Evolutionary conservation across 2,888 invertebrate genomes (phyloP), one percentile per base, ranked within the genome.

Genomic region (Yponomeuta evonymella): DNA sequence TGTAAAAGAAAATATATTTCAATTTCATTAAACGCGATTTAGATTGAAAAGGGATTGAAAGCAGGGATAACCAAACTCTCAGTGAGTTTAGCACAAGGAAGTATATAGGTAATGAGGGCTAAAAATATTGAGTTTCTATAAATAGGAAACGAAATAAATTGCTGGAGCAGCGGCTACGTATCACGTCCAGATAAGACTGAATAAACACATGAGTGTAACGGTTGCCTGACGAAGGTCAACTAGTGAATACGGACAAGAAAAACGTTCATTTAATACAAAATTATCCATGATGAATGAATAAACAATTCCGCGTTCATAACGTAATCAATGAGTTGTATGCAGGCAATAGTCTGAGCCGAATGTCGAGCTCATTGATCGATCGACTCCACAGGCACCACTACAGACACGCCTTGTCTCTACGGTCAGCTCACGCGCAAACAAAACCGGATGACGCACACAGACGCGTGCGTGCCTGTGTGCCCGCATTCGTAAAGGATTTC

Each of bases 261-360:
- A 86, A 84, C 80, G 78, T 83, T 79, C 76, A 82, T 86, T 86
- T 85, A 76, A 84, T 85, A 89, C 87, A 87, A 88, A 87, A 89
- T 83, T 90, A 89, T 89, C 86, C 83, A 87, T 87, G 83, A 88
- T 90, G 90, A 92, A 92, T 91, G 92, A 90, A 90, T 89, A 89
- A 90, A 89, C 90, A 90, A 91, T 90, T 90, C 87, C 86, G 88
- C 89, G 90, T 89, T 89, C 90, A 89, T 90, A 90, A 88, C 88
- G 89, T 89, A 91, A 92, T 92, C 90, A 92, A 92, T 92, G 91
- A 90, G 87, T 90, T 88, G 90, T 89, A 91, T 89, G 90, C 90
- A 86, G 83, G 86, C 87, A 82, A 82, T 78, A 86, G 85, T 82
- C 80, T 83, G 87, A 48, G 65, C 68, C 68, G 70, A 70, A 88